Evolutionary conservation across 2,888 invertebrate species (phyloP).

Genomic region (Polydrusus pterygomalis): DNA sequence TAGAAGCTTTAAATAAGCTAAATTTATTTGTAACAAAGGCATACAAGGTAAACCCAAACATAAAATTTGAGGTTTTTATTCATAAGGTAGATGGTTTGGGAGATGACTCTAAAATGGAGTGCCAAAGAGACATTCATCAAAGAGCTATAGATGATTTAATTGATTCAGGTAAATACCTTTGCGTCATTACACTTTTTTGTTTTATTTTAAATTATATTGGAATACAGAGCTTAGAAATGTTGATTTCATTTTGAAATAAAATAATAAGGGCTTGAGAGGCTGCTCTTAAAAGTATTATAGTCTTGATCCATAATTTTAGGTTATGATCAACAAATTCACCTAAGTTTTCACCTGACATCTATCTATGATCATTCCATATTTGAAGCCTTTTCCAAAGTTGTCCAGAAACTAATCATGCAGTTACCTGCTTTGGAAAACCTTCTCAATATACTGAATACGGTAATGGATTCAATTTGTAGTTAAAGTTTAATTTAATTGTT

Average conservation of each 20-base stretch:
- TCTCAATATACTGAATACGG: conserved; percentile 97
- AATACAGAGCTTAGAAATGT: no score
- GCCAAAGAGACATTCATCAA: conserved; percentile 98
- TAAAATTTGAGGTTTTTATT: conserved; percentile 98
- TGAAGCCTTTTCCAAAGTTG: conserved; percentile 99
- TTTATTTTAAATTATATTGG: conserved; percentile 10
- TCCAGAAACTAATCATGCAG: conserved; percentile 98
- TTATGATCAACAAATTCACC: conserved; percentile 89
- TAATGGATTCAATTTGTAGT: conserved; percentile 75
- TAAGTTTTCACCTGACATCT: conserved; percentile 97
- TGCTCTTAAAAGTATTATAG: no score
- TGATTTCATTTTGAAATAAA: no score
- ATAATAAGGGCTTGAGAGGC: no score
- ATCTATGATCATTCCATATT: conserved; percentile 99
- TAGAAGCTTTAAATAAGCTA: conserved; percentile 94
- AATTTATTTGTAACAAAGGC: conserved; percentile 96
- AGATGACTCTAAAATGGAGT: conserved; percentile 99
- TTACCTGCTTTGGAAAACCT: conserved; percentile 97
- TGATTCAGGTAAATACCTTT: conserved; percentile 80
- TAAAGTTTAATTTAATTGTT: no score
- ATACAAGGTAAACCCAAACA: conserved; percentile 94
- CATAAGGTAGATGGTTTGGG: conserved; percentile 99
- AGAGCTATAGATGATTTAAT: conserved; percentile 95
- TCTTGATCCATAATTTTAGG: conserved; percentile 67
- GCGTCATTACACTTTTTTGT: background rate